Percentiles rank a stretch among this genome's conserved stretches.
These are phyloP conservation scores for Mechanitis mazaeus DNA, from an alignment of 2,888 invertebrate species.

Conservation along the genomic window DNA sequence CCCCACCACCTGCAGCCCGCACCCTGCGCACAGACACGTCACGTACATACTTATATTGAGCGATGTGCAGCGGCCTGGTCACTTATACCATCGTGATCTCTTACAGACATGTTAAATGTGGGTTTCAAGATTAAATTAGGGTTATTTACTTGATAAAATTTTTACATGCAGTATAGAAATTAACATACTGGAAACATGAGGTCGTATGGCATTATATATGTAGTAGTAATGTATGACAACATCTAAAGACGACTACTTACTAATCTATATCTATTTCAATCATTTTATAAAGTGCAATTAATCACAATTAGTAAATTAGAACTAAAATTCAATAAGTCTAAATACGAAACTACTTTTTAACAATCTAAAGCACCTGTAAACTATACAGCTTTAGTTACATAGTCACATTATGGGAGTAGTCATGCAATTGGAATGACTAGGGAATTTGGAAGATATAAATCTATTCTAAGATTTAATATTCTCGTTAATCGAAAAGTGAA, in stretches of 20 bases:
- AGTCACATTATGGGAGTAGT: not conserved
- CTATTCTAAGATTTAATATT: slow-evolving; percentile 20
- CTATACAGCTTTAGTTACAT: slow-evolving; percentile 2
- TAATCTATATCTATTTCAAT: slow-evolving; percentile 3
- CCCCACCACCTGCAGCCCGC: slow-evolving; percentile 95
- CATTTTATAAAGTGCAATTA: slow-evolving; percentile 6
- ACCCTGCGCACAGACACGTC: slow-evolving; percentile 80
- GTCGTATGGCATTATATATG: not conserved
- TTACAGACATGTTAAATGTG: no score
- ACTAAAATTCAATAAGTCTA: slow-evolving; percentile 7
- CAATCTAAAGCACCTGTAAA: slow-evolving; percentile 7
- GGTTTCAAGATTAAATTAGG: no score
- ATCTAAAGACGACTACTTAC: slow-evolving; percentile 1
- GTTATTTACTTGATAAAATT: no score
- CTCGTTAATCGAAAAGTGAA: slow-evolving; percentile 7
- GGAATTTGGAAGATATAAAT: slow-evolving; percentile 4
- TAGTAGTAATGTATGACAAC: slow-evolving; percentile 1
- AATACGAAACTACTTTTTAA: slow-evolving; percentile 21
- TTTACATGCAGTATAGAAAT: no score
- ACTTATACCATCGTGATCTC: not conserved
- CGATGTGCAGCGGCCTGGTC: not conserved
- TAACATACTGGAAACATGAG: no score
- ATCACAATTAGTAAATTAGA: slow-evolving; percentile 2
- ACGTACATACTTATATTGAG: not conserved
- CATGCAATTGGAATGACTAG: not conserved